Conservation (phyloP, 2,888 invertebrate species). For the Palloptera scutellata region DNA sequence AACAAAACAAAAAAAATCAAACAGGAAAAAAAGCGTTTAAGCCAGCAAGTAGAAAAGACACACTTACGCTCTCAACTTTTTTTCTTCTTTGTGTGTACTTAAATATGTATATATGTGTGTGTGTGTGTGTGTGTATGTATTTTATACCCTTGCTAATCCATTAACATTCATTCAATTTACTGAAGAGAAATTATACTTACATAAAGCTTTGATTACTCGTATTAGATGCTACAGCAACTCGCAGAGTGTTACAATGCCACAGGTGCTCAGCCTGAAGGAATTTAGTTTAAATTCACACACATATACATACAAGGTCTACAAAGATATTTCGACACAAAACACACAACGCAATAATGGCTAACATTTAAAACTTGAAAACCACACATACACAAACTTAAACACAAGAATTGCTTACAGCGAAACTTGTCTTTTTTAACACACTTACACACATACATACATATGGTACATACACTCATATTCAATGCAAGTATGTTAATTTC, state of each 20-base stretch:
- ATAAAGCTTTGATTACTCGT: background rate
- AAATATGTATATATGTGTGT: too few relatives aligned
- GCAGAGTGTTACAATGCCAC: conserved; percentile 8
- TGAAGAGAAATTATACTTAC: too few relatives aligned
- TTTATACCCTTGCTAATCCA: background rate
- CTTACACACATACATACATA: too few relatives aligned
- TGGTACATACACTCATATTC: too few relatives aligned
- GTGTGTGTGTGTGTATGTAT: background rate
- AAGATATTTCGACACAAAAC: background rate
- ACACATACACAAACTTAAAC: conserved; percentile 5
- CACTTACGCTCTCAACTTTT: too few relatives aligned
- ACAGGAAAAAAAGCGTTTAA: background rate
- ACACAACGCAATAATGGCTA: background rate
- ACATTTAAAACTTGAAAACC: background rate
- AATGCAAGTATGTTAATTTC: too few relatives aligned
- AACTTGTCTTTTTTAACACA: too few relatives aligned
- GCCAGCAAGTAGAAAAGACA: too few relatives aligned
- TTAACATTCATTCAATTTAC: too few relatives aligned
- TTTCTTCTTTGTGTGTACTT: too few relatives aligned
- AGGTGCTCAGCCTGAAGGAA: conserved; percentile 21
- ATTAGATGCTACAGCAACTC: background rate
- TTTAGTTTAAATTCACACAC: conserved; percentile 27
- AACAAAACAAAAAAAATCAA: background rate
- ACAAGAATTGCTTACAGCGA: too few relatives aligned
- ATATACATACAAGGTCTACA: background rate